Base-by-base conservation (phyloP, 2,888 invertebrate genomes). In the Phragmatobia fuliginosa region DNA sequence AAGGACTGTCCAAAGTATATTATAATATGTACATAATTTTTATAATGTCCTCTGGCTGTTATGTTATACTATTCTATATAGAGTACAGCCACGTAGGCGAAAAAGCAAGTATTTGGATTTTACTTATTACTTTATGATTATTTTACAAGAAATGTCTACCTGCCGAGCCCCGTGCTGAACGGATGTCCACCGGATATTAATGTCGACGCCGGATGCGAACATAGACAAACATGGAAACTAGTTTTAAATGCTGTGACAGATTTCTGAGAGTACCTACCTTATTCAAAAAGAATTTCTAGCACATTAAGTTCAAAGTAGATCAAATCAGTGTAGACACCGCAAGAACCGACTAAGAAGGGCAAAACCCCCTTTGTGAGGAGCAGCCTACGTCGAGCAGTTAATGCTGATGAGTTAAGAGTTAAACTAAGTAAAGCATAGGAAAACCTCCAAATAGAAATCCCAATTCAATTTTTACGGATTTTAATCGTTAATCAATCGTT, bases 171-270 rank as follows among this genome's bases (percentile, higher is more conserved):
- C 49, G 52, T 25, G 25, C 75, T 77, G 77, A 76, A 75, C 77
- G 81, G 79, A 81, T 77, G 72, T 75, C 66, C 74, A 70, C 56
- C 75, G 71, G 73, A 80, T 71, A 75, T 74, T 77, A 73, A 75
- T 72, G 56, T 72, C 81, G 81, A 77, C 68, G 72, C 72, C 67
- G 71, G 70, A 77, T 74, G 67, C 74, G 69, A 28, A 62, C 59
- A 67, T 66, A 65, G 73, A 68, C 67, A 73, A 72, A 75, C 75
- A 77, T 80, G 82, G 83, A 82, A 83, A 85, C 84, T 72, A 66
- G 77, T 72, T 68, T 72, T 79, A 74, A 79, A 80, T 79, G 72
- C 36, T 63, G 66, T 64, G 59, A 60, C 59, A 81, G 68, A 75
- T 73, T 62, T 70, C 58, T 68, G 21, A 71, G 68, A 16, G 56